Evolutionary conservation across 2,888 invertebrate genomes (phyloP).

Genomic region (Ochropleura plecta): DNA sequence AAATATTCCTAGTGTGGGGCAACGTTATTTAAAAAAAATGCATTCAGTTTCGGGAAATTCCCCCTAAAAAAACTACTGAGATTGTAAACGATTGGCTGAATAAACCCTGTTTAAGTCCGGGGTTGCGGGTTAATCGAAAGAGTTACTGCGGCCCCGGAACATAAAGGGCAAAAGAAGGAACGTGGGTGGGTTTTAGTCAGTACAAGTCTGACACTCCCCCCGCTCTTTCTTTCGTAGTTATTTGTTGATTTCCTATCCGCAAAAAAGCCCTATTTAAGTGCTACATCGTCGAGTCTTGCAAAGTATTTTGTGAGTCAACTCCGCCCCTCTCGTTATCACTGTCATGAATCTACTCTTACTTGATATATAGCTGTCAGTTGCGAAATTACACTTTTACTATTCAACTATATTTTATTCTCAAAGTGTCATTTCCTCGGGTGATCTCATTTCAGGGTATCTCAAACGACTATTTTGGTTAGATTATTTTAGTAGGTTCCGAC

Average conservation of each 20-base stretch:
- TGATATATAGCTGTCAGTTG: slow-evolving; percentile 3
- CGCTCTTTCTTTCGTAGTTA: no score
- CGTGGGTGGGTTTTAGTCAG: no score
- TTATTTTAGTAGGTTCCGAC: not conserved
- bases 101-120: no score
- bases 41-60: not conserved
- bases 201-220: no score
- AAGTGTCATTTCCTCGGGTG: no score
- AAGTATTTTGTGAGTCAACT: not conserved
- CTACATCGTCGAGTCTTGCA: not conserved
- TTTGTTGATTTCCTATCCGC: no score
- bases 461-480: not conserved
- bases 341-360: slow-evolving; percentile 9
- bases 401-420: not conserved
- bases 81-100: no score
- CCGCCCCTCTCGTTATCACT: not conserved
- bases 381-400: slow-evolving; percentile 1
- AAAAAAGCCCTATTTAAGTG: not conserved
- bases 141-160: no score
- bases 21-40: not conserved
- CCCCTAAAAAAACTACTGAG: not conserved
- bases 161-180: no score
- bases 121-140: no score
- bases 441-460: not conserved
- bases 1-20: no score